Evolutionary conservation across 2,888 invertebrate genomes (phyloP), one percentile per base, ranked within the genome.

Genomic region (Apamea crenata): DNA sequence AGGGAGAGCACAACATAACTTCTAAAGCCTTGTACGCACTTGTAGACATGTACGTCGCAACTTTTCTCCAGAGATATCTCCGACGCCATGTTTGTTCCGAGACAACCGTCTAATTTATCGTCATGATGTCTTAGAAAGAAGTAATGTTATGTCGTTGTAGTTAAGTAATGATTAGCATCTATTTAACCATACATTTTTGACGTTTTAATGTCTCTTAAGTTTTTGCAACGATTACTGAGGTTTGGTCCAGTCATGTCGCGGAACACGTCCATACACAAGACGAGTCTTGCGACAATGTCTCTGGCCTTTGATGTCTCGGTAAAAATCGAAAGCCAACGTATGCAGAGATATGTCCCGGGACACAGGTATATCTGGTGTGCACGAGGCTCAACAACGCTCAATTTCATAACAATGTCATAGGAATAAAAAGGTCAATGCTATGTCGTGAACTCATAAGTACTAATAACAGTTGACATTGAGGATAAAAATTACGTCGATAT

Each of bases 391-490:
- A 79, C 74, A 85, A 80, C 78, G 16, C 66, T 70, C 50, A 70
- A 72, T 75, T 77, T 73, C 36, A 71, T 36, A 16, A 16, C 87
- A 72, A 84, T 68, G 67, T 66, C 71, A 76, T n/a, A 40, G 21
- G 56, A 71, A 25, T 36, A 63, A 25, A 16, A 16, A 79, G 83
- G 78, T 85, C 83, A 89, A 81, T 81, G 82, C 36, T 81, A 82
- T 80, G 66, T 80, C 59, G 29, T 83, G 84, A 83, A 87, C 87
- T 71, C 69, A 69, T 72, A 63, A 77, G 69, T 56, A 79, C 77
- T 69, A 63, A 69, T 85, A 75, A 80, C 66, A 75, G 47, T 63
- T 59, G 66, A 66, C 78, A 71, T 76, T 80, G 69, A 81, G 53
- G 40, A 61, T 65, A 59, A 44, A 74, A 69, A 75, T 69, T 69